Base-by-base conservation (phyloP, 2,888 invertebrate genomes). In the Pyrgus malvae region DNA sequence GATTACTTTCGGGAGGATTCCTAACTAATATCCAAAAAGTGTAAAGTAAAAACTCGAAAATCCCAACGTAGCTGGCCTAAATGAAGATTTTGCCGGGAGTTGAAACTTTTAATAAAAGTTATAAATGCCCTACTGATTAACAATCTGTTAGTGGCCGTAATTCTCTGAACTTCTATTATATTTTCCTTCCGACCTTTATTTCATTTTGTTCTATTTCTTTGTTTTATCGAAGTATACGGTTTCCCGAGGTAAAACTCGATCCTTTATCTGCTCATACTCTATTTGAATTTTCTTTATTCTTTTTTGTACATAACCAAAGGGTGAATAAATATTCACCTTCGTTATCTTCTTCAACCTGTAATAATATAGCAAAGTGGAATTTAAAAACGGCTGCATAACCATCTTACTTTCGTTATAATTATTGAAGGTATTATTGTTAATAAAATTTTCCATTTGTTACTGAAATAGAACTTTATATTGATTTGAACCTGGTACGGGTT, bases 81-180 rank as follows among this genome's bases (percentile, higher is more conserved):
- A 42, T 50, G 35, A 50, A 27, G 35, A 42, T 35, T 35, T 42
- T 35, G 25, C 42, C 27, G n/a, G 25, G 19, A 23, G 42, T 25
- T 17, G 17, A 50, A 50, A 35, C 17, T 50, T 50, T 41, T 19
- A 17, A 42, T n/a, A 51, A 56, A 64, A 58, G 55, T 61, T 64
- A 56, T 48, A 48, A 64, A 64, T 60, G 61, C 60, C 60, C 59
- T 56, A 56, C 59, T 64, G 63, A 64, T 63, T 63, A 64, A 63
- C 62, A 62, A 60, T 59, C 60, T 64, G 62, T 62, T 62, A 64
- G 62, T 63, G 58, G 62, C 57, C 57, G 50, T 60, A 58, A 63
- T 62, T 62, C 58, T 42, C 51, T 51, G 23, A 58, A 60, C 57
- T 62, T 55, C 54, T 57, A 59, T 61, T 53, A 62, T 42, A 42